Base-by-base conservation (phyloP, 2,888 invertebrate species). In the Coleophora deauratella region DNA sequence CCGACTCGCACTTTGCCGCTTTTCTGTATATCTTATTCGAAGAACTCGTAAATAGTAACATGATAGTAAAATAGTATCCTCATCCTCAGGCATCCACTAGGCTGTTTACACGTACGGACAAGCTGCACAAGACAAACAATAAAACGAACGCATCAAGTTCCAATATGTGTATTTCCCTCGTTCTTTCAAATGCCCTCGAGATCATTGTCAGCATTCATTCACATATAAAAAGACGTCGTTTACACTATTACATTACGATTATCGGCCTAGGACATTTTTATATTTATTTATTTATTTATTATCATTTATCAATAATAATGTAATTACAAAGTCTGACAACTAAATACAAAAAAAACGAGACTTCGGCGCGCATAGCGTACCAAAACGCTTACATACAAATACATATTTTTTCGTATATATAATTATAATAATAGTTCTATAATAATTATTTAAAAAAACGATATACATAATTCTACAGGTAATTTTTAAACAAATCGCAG, bases 311-410 rank as follows among this genome's bases (percentile, higher is more conserved):
- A 69, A 71, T 77, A 73, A 72, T 70, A 71, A 66, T 79, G 66
- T 81, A 82, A 84, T 82, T 84, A 84, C 84, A 74, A 72, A 72
- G 72, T 76, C 66, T 72, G 74, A 74, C 73, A 78, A 84, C 81
- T 84, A 84, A 84, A 82, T 80, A 81, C 72, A 82, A 76, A 74
- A 67, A 52, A 54, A 47, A n/a, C n/a, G n/a, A n/a, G n/a, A n/a
- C n/a, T 55, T 55, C 66, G 67, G 72, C 68, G 70, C 76, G 80
- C 84, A 82, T 68, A 72, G 84, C 84, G 81, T 58, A 65, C 76
- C 74, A 57, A 21, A 68, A 71, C 61, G 59, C 79, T 77, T 73
- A 80, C 72, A 72, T 72, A 71, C 65, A 80, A 74, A 78, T 77
- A 81, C 72, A 77, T 78, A 66, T 50, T 40, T 60, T n/a, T 52